Percentiles rank a stretch among this genome's conserved stretches.
Evolutionary conservation across 1,140 invertebrate genomes (phyloP).

Genomic region (Pseudomyrmex gracilis): DNA sequence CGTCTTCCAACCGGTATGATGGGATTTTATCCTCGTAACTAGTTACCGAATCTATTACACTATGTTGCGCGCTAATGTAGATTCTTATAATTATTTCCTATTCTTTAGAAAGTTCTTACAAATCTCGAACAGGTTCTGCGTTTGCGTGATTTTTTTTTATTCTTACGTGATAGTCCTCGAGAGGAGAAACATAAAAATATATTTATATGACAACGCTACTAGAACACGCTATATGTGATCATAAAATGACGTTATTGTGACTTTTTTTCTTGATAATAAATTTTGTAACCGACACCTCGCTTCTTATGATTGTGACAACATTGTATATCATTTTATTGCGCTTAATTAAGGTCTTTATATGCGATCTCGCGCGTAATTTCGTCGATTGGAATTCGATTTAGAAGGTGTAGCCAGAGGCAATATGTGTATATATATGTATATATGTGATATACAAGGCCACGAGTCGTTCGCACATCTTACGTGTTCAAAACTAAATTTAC

Average conservation of each 20-base stretch:
- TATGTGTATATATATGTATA: not conserved
- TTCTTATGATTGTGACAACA: not conserved
- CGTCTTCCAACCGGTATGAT: constrained; percentile 33
- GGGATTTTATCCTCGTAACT: constrained; percentile 38
- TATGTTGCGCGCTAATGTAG: constrained; percentile 32
- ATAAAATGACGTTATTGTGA: not conserved
- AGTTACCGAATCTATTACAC: constrained; percentile 21
- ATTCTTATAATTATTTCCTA: not conserved
- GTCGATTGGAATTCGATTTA: constrained; percentile 26
- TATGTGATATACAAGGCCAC: constrained; percentile 45
- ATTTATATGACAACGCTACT: constrained; percentile 12
- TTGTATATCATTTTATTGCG: not conserved
- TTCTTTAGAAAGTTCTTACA: not conserved
- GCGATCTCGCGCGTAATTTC: not conserved
- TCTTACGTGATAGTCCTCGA: not conserved
- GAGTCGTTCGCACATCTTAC: constrained; percentile 44
- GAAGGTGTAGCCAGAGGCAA: not conserved
- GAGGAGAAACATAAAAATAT: constrained; percentile 17
- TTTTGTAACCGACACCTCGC: not conserved
- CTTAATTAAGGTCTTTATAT: not conserved
- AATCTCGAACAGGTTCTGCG: not conserved
- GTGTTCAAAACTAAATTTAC: constrained; percentile 50
- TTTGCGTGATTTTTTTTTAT: not conserved
- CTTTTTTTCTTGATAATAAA: constrained; percentile 2
- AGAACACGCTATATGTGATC: not conserved